Percentiles rank a stretch among this genome's conserved stretches.
These are phyloP conservation scores for Cynodonichthys magdalenae DNA, from an alignment of 2,797 vertebrate genomes.

Conservation along the genomic window DNA sequence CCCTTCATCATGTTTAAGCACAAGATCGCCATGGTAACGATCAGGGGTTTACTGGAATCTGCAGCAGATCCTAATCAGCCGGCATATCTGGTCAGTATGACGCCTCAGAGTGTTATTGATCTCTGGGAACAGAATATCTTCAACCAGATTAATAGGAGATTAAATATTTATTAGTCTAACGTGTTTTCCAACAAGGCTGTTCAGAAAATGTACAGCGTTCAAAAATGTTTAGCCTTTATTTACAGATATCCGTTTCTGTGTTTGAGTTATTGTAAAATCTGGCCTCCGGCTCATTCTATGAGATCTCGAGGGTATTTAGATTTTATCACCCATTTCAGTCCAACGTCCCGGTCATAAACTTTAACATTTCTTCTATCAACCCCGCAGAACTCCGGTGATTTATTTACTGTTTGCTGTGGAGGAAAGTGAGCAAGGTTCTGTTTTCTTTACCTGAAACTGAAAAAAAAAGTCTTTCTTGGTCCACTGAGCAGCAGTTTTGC, in stretches of 20 bases:
- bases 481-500: neutral
- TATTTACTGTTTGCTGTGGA: conserved; percentile 9
- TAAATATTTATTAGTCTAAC: neutral
- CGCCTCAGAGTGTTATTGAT: neutral
- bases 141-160: conserved; percentile 2
- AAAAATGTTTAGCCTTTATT: neutral
- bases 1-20: conserved; percentile 1
- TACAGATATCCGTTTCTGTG: neutral
- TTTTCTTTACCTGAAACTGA: conserved; percentile 8
- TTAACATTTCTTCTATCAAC: conserved; percentile 1
- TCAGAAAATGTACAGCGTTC: neutral
- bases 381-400: conserved; percentile 4
- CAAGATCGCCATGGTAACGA: neutral
- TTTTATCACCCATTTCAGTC: conserved; percentile 23
- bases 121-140: neutral
- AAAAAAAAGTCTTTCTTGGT: conserved; percentile 7
- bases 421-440: neutral
- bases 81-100: conserved; percentile 7
- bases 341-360: conserved; percentile 17
- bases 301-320: conserved; percentile 10
- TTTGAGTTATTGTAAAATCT: neutral
- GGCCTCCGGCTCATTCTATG: neutral
- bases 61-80: neutral
- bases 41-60: conserved; percentile 17
- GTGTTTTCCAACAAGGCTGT: neutral